Percentiles rank a stretch among this genome's conserved stretches.
phyloP scores from a whole-genome alignment of 2,888 invertebrate genomes.

The Troglohyphantes excavatus region DNA sequence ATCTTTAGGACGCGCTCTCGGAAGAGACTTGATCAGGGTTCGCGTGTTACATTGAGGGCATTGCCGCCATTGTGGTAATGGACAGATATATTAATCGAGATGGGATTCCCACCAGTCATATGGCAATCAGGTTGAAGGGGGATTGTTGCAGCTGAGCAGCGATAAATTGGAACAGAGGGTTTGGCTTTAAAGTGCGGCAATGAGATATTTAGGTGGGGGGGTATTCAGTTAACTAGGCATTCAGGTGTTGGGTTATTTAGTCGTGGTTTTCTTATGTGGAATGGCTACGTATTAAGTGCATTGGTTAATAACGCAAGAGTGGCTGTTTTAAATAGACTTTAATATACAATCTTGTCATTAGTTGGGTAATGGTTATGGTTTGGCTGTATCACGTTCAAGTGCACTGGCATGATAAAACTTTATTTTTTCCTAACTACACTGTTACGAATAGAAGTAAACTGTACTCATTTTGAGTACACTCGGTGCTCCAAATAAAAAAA shows the following conservation, averaged over 20 bases:
- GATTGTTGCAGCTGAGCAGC: conserved; percentile 20
- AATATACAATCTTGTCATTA: too few species aligned
- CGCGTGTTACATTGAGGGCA: conserved; percentile 36
- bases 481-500: too few species aligned
- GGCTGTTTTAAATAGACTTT: too few species aligned
- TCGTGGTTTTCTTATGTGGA: too few species aligned
- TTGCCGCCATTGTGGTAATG: conserved; percentile 53
- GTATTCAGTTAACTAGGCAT: background rate
- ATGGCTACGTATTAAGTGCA: too few species aligned
- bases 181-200: conserved; percentile 17
- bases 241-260: too few species aligned
- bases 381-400: too few species aligned
- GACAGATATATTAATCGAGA: conserved; percentile 66
- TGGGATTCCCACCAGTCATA: conserved; percentile 29
- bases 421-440: too few species aligned
- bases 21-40: conserved; percentile 8
- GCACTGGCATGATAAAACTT: too few species aligned
- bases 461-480: too few species aligned
- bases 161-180: conserved; percentile 9
- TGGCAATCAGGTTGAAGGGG: conserved; percentile 43
- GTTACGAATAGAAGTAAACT: too few species aligned
- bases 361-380: background rate
- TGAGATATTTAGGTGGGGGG: background rate
- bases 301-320: background rate
- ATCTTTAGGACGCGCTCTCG: background rate